phyloP scores from a whole-genome alignment of 2,888 invertebrate genomes.

The Cryptus viduatorius region DNA sequence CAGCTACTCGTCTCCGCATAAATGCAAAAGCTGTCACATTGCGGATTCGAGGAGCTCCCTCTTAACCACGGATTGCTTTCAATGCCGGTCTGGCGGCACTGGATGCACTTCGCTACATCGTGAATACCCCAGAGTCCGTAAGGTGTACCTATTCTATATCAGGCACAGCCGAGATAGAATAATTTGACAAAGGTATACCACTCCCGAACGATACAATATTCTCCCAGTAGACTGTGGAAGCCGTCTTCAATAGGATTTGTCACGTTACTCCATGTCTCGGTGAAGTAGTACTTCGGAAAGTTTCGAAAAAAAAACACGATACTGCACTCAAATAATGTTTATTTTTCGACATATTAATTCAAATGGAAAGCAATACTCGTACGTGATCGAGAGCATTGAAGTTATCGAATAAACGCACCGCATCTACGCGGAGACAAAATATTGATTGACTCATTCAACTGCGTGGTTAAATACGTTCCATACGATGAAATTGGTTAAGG shows the following conservation, averaged over 20 bases:
- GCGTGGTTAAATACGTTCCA: no score
- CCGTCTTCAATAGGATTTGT: slow-evolving; percentile 20
- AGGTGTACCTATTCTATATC: slow-evolving; percentile 30
- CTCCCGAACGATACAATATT: slow-evolving; percentile 26
- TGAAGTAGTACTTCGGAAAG: neutral
- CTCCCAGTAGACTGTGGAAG: slow-evolving; percentile 18
- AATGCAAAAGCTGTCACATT: slow-evolving; percentile 67
- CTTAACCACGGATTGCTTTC: slow-evolving; percentile 69
- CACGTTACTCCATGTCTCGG: neutral
- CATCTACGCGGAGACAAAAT: no score
- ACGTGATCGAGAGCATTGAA: neutral
- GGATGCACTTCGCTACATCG: slow-evolving; percentile 40
- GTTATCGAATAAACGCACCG: slow-evolving; percentile 7
- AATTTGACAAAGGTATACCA: slow-evolving; percentile 48
- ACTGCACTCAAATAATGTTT: neutral
- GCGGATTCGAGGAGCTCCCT: slow-evolving; percentile 63
- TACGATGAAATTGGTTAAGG: no score
- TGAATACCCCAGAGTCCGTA: slow-evolving; percentile 58
- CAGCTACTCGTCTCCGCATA: slow-evolving; percentile 54
- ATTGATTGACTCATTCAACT: no score
- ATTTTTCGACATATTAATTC: neutral
- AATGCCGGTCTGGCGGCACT: slow-evolving; percentile 63
- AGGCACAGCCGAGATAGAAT: slow-evolving; percentile 28
- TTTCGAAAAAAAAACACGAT: neutral
- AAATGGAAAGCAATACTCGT: neutral